These are phyloP conservation scores for Phalacrocorax brasilianus DNA, from an alignment of 2,113 vertebrate genomes.

Conservation along the genomic window DNA sequence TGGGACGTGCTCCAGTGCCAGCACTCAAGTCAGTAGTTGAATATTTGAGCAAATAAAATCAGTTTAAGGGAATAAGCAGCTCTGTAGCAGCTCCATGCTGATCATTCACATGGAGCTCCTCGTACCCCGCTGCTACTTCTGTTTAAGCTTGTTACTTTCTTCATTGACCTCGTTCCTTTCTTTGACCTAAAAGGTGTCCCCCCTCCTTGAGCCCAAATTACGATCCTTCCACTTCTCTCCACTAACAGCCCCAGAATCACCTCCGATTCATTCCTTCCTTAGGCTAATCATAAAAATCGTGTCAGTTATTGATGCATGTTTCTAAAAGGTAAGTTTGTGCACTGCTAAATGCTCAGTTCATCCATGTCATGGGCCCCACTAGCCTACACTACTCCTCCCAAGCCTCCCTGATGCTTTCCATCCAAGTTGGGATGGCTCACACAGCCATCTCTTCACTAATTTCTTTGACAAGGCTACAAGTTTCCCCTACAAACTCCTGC, in stretches of 20 bases:
- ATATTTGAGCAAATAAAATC: neutral
- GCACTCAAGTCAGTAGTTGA: neutral
- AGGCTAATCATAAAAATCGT: neutral
- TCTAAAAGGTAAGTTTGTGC: neutral
- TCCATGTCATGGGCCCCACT: neutral
- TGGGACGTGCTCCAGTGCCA: neutral
- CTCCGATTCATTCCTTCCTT: neutral
- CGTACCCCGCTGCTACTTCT: accelerated
- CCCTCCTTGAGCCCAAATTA: neutral
- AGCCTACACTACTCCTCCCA: neutral
- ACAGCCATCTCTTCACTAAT: neutral
- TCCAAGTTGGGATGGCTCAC: neutral
- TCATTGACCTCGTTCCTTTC: neutral
- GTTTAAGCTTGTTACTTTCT: neutral
- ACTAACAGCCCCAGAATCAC: neutral
- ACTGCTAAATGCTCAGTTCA: neutral
- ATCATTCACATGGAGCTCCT: neutral
- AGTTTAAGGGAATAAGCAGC: constrained; percentile 2
- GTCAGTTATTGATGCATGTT: neutral
- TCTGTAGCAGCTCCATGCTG: neutral
- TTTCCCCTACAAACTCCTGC: neutral
- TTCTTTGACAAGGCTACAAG: neutral
- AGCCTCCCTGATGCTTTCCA: neutral
- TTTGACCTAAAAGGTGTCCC: neutral
- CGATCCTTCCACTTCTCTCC: neutral